Percentiles rank a stretch among this genome's conserved stretches.
Evolutionary conservation across 2,888 invertebrate species (phyloP).

Genomic region (Xanthorhoe designata): DNA sequence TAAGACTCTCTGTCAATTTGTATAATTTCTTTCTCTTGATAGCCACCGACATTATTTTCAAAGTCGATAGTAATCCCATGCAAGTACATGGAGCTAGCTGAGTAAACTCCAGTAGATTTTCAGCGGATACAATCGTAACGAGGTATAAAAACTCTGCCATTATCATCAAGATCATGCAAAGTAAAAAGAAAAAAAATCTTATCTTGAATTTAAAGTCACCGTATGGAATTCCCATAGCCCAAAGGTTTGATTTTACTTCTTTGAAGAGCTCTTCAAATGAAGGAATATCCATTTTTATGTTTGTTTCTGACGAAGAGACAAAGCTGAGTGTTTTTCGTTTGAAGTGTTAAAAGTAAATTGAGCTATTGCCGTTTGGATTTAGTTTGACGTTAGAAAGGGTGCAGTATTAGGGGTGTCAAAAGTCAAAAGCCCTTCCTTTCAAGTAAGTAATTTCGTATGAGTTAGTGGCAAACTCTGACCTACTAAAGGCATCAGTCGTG

Average conservation of each 20-base stretch:
- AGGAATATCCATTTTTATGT: slow-evolving; percentile 55
- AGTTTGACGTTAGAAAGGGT: slow-evolving; percentile 3
- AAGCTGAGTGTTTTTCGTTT: slow-evolving; percentile 9
- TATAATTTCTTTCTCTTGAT: slow-evolving; percentile 54
- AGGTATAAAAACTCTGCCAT: slow-evolving; percentile 58
- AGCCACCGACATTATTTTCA: slow-evolving; percentile 57
- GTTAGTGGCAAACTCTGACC: too few species aligned
- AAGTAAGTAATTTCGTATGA: neutral
- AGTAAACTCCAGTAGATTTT: slow-evolving; percentile 66
- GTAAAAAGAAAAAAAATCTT: slow-evolving; percentile 50
- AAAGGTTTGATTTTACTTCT: slow-evolving; percentile 61
- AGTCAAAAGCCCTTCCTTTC: neutral
- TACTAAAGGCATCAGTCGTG: too few species aligned
- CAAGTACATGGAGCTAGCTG: slow-evolving; percentile 64
- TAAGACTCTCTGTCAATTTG: slow-evolving; percentile 53
- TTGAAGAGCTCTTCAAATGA: slow-evolving; percentile 61
- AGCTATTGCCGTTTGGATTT: slow-evolving; percentile 10
- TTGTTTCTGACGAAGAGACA: neutral
- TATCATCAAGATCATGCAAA: slow-evolving; percentile 50
- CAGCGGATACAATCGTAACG: slow-evolving; percentile 59
- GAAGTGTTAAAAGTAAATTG: slow-evolving; percentile 14
- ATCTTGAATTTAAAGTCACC: slow-evolving; percentile 48
- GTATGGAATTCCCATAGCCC: slow-evolving; percentile 62
- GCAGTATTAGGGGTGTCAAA: slow-evolving; percentile 23
- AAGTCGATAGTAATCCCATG: slow-evolving; percentile 56